Evolutionary conservation across 2,888 invertebrate genomes (phyloP), one percentile per base, ranked within the genome.

Genomic region (Drosophila prostipennis): DNA sequence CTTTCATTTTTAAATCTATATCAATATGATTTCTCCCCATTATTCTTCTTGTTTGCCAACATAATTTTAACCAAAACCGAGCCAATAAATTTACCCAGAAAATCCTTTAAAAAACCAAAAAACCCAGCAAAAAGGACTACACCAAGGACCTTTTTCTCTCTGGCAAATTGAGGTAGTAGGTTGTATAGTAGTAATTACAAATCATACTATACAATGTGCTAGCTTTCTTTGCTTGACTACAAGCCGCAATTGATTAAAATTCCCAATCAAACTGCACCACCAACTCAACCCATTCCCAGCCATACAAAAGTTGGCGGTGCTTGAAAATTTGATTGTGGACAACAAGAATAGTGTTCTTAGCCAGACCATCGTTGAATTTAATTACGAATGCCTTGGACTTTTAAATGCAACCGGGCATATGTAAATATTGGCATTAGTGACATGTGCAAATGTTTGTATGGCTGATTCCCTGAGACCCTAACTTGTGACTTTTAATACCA

Each of bases 381-480:
- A 32, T 58, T 53, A 40, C 32, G 45, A 40, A 29, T 72, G 48
- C 57, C 32, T 48, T 19, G 32, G 32, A 13, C 6, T 34, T 34
- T 16, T 32, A 76, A 72, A 52, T 60, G 43, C 55, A 61, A 54
- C 57, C 39, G 54, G 54, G 53, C 54, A 19, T 34, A 65, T 36
- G 61, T 75, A 60, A 69, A 69, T 55, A 83, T 88, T 83, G 84
- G 88, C 78, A 76, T 83, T 70, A 77, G 82, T 80, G 74, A 84
- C 72, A 79, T 88, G 85, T 82, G 81, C 87, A 90, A 90, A 90
- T 91, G 92, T 92, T 92, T 92, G 92, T 90, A 87, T 91, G 91
- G 92, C 92, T 92, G 91, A 91, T 92, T 92, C 92, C 92, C 92
- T 92, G 92, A 92, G 92, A 92, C 92, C 92, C 92, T 92, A 92